Base-by-base conservation (phyloP, 2,797 vertebrate genomes). In the Falco rusticolus region DNA sequence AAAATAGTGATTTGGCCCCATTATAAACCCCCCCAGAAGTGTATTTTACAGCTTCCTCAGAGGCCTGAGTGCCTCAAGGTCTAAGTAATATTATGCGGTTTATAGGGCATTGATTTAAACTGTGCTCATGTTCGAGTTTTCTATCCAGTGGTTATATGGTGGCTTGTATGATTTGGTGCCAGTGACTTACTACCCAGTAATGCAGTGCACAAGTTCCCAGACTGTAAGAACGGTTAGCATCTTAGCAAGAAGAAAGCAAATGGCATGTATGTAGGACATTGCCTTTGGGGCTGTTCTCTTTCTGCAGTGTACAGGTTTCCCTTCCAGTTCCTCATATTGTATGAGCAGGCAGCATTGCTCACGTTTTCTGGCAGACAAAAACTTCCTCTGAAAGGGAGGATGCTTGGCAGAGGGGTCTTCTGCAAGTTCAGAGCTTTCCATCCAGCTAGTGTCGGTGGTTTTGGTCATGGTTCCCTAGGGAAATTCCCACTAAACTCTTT, bases 1-100 rank as follows among this genome's bases (percentile, higher is more conserved):
- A 72, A 90, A 93, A 76, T 54, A 84, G 31, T 1, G 4, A 81
- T 47, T 60, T 82, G 1, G 0, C 63, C 34, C 78, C 54, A 26
- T 78, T 72, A 47, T 70, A 95, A 74, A 28, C 25, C 24, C 16
- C 22, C 61, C 20, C 9, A 17, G 10, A 86, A 84, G 47, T 56
- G 22, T 78, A 48, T 83, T 83, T 93, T 94, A 87, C 18, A 18
- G 81, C 65, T 85, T 95, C 47, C 69, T 83, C 0, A 0, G 76
- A 78, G 65, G 50, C 37, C 28, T 65, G n/a, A 66, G 66, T 78
- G 28, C 69, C 87, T 79, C 72, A 81, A 71, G 75, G 79, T 81
- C 78, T 92, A 72, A 84, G 76, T 90, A 95, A 89, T 65, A 61
- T 25, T 80, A 74, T 57, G 31, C 65, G 60, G 68, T 93, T 93